Conservation (phyloP, 2,888 invertebrate species). For the Thysanoteuthis rhombus region DNA sequence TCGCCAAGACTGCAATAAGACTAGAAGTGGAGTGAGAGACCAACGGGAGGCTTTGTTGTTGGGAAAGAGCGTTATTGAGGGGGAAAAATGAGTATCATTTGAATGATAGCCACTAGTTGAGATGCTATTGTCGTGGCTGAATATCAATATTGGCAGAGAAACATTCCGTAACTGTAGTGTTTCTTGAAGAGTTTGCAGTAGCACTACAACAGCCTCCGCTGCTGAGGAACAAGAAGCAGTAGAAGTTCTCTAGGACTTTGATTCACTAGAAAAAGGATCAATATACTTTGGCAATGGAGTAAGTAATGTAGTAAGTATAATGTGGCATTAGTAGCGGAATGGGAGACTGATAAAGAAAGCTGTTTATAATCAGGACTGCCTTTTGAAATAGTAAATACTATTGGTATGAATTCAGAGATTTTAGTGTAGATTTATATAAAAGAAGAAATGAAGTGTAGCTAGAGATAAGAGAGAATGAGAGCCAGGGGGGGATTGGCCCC, state of each 20-base stretch:
- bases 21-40: neutral
- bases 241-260: neutral
- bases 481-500: no score
- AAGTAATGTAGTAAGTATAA: neutral
- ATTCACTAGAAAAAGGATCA: neutral
- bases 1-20: neutral
- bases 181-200: neutral
- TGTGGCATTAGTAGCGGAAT: no score
- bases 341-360: neutral
- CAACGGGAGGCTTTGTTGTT: neutral
- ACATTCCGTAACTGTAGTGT: neutral
- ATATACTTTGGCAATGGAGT: neutral
- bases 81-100: neutral
- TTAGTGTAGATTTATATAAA: no score
- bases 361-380: neutral
- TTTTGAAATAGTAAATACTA: neutral
- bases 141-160: neutral
- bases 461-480: no score
- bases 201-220: neutral
- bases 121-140: neutral
- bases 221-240: neutral
- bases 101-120: neutral
- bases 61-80: neutral
- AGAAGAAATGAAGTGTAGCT: no score
- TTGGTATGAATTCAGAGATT: no score